Conservation (phyloP, 2,113 vertebrate genomes). For the Engystomops pustulosus region DNA sequence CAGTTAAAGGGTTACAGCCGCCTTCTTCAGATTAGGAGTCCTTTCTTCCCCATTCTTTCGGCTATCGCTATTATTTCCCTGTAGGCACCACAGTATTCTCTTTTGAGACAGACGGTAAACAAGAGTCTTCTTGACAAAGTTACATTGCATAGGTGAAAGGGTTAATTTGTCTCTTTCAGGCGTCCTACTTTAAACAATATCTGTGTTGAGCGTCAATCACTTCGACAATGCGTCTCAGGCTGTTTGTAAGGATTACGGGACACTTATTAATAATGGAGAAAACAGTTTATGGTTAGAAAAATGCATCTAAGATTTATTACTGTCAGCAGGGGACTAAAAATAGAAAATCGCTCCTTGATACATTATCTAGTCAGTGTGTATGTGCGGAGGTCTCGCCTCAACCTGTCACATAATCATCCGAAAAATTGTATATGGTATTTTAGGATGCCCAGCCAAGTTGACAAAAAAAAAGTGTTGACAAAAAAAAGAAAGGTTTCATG, state of each 20-base stretch:
- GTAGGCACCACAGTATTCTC: background rate
- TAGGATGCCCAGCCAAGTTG: too few relatives aligned
- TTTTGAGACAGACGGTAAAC: slow-evolving; percentile 18
- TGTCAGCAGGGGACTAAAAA: too few relatives aligned
- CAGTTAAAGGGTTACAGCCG: background rate
- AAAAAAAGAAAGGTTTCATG: too few relatives aligned
- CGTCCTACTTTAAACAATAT: slow-evolving; percentile 16
- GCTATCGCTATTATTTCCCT: background rate
- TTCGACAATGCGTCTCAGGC: background rate
- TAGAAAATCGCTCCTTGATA: too few relatives aligned
- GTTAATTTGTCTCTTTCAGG: slow-evolving; percentile 41
- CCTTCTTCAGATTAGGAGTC: slow-evolving; percentile 12
- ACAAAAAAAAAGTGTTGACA: too few relatives aligned
- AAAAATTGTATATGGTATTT: too few relatives aligned
- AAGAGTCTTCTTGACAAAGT: slow-evolving; percentile 11
- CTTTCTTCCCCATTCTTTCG: background rate
- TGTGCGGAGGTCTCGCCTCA: too few relatives aligned
- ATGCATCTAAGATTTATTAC: too few relatives aligned
- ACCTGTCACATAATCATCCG: too few relatives aligned
- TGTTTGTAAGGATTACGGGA: slow-evolving; percentile 7
- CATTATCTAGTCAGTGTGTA: too few relatives aligned
- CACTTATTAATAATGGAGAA: background rate
- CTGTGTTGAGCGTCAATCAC: slow-evolving; percentile 24
- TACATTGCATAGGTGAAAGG: slow-evolving; percentile 20
- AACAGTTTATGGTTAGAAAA: too few relatives aligned